Evolutionary conservation across 2,888 invertebrate genomes (phyloP).

Genomic region (Nezara viridula): DNA sequence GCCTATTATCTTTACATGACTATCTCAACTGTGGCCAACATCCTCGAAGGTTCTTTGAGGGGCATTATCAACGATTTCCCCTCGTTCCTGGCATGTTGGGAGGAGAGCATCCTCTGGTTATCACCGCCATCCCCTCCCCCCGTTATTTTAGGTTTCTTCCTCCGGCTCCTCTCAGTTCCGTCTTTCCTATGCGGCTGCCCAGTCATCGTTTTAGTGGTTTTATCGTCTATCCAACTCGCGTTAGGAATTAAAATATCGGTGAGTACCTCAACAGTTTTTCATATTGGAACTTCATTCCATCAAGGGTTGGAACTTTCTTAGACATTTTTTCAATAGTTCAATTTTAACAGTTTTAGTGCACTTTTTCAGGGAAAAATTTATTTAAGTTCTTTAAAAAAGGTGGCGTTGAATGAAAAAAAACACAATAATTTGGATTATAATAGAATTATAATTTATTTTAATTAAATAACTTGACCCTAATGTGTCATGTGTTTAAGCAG

Average conservation of each 20-base stretch:
- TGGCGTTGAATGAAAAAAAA: too few relatives aligned
- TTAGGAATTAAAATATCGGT: background rate
- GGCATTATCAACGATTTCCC: slow-evolving; percentile 8
- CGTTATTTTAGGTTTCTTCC: background rate
- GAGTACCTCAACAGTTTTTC: background rate
- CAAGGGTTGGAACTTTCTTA: too few relatives aligned
- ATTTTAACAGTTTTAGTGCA: too few relatives aligned
- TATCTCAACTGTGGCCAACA: background rate
- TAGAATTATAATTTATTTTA: too few relatives aligned
- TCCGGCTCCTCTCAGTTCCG: background rate
- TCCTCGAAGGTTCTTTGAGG: background rate
- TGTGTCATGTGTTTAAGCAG: too few relatives aligned
- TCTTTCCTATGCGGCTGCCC: background rate
- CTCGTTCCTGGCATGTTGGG: background rate
- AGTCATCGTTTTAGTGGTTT: background rate
- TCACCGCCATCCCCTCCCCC: background rate
- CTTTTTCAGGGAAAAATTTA: too few relatives aligned
- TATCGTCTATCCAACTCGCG: background rate
- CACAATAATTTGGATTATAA: too few relatives aligned
- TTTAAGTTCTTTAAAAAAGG: too few relatives aligned
- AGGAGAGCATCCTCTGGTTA: slow-evolving; percentile 1
- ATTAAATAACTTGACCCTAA: too few relatives aligned
- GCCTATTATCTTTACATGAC: background rate
- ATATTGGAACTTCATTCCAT: too few relatives aligned
- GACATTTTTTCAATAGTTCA: too few relatives aligned